Evolutionary conservation across 2,113 vertebrate species (phyloP).

Genomic region (Connochaetes taurinus): DNA sequence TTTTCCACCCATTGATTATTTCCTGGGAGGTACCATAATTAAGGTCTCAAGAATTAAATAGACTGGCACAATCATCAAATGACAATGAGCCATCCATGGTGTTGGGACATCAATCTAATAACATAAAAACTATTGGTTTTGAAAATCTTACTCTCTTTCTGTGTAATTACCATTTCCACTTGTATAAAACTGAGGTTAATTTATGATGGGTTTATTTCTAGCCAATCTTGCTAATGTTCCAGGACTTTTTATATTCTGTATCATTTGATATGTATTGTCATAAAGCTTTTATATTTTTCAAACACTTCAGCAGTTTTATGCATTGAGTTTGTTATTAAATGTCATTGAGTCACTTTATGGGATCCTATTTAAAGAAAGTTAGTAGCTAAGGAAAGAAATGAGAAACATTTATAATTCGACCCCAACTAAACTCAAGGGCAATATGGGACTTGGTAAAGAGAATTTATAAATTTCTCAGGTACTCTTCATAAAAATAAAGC

Average conservation of each 20-base stretch:
- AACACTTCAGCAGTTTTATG: conserved; percentile 77
- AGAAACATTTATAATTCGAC: conserved; percentile 60
- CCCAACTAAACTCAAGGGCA: conserved; percentile 58
- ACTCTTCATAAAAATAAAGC: background rate
- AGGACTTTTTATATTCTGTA: conserved; percentile 31
- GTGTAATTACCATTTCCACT: conserved; percentile 50
- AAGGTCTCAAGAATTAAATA: conserved; percentile 32
- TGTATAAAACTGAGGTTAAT: conserved; percentile 67
- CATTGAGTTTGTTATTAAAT: conserved; percentile 72
- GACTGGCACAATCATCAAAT: background rate
- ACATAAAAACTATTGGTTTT: background rate
- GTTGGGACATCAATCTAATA: background rate
- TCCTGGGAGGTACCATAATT: conserved; percentile 12
- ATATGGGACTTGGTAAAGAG: background rate
- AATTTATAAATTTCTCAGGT: conserved; percentile 25
- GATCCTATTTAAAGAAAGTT: conserved; percentile 61
- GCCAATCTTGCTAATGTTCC: conserved; percentile 59
- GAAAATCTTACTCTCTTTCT: conserved; percentile 54
- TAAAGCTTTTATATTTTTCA: conserved; percentile 75
- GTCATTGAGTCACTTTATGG: conserved; percentile 71
- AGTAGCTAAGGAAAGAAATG: conserved; percentile 56
- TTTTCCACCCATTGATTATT: conserved; percentile 63
- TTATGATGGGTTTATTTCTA: conserved; percentile 34
- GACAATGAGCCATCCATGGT: conserved; percentile 18
- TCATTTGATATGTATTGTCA: conserved; percentile 57